A percentile compares a stretch with the other conserved stretches of the same genome.
Evolutionary conservation across 1,140 invertebrate species (phyloP).

Genomic region (Diabrotica virgifera): DNA sequence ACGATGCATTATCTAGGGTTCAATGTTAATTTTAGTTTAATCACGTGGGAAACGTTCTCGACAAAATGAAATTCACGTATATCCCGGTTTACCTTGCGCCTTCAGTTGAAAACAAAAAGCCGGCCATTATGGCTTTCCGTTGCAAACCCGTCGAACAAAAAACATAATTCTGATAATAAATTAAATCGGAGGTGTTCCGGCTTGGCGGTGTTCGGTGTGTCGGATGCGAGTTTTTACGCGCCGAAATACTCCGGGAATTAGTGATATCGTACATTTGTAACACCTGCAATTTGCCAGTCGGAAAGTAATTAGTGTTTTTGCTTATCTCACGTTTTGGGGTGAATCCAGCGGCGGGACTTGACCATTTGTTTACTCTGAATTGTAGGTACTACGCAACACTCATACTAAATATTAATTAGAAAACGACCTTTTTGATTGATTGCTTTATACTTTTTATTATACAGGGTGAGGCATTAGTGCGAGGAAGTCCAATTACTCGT

Average conservation of each 20-base stretch:
- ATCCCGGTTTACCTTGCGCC: too few relatives aligned
- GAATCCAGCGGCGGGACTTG: background rate
- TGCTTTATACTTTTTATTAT: too few relatives aligned
- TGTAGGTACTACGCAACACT: too few relatives aligned
- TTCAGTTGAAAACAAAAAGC: constrained; percentile 11
- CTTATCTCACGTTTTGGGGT: background rate
- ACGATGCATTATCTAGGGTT: too few relatives aligned
- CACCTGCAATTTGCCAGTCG: constrained; percentile 46
- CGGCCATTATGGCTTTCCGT: constrained; percentile 15
- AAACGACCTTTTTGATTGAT: too few relatives aligned
- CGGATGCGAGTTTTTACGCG: constrained; percentile 26
- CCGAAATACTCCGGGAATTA: constrained; percentile 32
- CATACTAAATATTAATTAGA: too few relatives aligned
- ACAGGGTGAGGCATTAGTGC: too few relatives aligned
- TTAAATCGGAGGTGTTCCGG: constrained; percentile 23
- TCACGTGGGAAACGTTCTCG: too few relatives aligned
- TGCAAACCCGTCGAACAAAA: constrained; percentile 12
- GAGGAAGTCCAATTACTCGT: too few relatives aligned
- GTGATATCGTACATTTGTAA: constrained; percentile 45
- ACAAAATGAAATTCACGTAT: too few relatives aligned
- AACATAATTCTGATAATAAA: constrained; percentile 23
- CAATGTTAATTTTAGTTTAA: too few relatives aligned
- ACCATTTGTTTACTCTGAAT: too few relatives aligned
- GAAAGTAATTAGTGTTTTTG: constrained; percentile 46
- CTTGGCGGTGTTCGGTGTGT: constrained; percentile 8